Evolutionary conservation across 2,888 invertebrate species (phyloP).

Genomic region (Macrosiphum euphorbiae): DNA sequence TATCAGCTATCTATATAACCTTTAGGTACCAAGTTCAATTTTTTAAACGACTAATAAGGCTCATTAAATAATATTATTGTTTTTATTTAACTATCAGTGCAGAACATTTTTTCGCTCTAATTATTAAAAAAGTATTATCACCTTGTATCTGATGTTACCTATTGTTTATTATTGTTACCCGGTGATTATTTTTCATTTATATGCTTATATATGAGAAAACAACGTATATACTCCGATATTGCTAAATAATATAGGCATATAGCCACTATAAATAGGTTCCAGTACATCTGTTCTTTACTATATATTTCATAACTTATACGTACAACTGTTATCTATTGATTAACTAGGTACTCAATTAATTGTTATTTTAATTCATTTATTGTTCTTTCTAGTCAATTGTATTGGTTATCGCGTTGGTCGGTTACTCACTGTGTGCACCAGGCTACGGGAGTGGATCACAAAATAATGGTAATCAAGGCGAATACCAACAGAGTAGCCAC

Average conservation of each 20-base stretch:
- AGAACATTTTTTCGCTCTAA: neutral
- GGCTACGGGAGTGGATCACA: neutral
- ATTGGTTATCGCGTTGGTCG: conserved; percentile 4
- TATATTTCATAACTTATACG: neutral
- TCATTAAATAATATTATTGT: neutral
- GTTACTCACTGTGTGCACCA: neutral
- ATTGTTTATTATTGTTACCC: neutral
- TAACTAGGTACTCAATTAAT: neutral
- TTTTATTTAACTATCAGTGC: neutral
- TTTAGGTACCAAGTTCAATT: neutral
- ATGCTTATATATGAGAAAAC: neutral
- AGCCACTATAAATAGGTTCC: neutral
- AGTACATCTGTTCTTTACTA: neutral
- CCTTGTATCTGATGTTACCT: neutral
- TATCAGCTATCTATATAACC: neutral
- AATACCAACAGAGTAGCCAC: too few species aligned
- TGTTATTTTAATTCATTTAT: neutral
- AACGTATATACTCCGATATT: neutral
- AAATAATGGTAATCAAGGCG: too few species aligned
- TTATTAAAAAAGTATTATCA: neutral
- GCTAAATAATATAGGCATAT: neutral
- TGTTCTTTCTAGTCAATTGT: neutral
- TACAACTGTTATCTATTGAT: neutral
- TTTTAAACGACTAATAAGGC: neutral
- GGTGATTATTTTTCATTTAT: neutral